Base-by-base conservation (phyloP, 2,888 invertebrate species). In the Ormyrus rosae region DNA sequence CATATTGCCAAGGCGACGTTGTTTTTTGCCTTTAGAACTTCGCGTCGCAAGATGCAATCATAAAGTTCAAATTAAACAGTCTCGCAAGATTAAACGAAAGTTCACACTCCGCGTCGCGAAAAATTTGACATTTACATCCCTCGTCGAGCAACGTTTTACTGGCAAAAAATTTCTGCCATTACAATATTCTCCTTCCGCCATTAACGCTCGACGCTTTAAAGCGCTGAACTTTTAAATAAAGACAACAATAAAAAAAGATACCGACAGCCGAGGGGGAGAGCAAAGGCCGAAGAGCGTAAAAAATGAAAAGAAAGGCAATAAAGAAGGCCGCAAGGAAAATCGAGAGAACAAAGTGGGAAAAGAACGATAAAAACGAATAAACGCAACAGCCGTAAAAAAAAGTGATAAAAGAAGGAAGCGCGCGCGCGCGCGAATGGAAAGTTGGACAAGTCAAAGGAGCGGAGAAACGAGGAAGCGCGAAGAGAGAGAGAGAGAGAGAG, bases 281-380 rank as follows among this genome's bases (percentile, higher is more conserved):
- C 5, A 67, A 46, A 55, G 4, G 55, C 10, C 55, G 13, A 64
- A 58, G 13, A 19, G 64, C 51, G 34, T 61, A 46, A 67, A 67
- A 51, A 51, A 50, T 9, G 19, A 51, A 51, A 13, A n/a, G 10
- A 8, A 8, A 48, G 13, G 13, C 8, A 48, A 53, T 51, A 51
- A 72, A 72, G 19, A 63, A 53, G 6, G 46, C 58, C 51, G 51
- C 55, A n/a, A 55, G 68, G 10, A 51, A 51, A 51, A 71, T 58
- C n/a, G 63, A 73, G 64, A 6, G 55, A 55, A 64, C 46, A 55
- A 55, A 64, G 73, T 46, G 55, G 51, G 51, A 74, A 48, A 45
- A 77, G 58, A 9, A 55, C 56, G 63, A 74, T 55, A 74, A 64
- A 79, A 78, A 58, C 79, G 72, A 55, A n/a, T 53, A 55, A 75